phyloP scores from a whole-genome alignment of 2,888 invertebrate species.

The Plemyria rubiginata region DNA sequence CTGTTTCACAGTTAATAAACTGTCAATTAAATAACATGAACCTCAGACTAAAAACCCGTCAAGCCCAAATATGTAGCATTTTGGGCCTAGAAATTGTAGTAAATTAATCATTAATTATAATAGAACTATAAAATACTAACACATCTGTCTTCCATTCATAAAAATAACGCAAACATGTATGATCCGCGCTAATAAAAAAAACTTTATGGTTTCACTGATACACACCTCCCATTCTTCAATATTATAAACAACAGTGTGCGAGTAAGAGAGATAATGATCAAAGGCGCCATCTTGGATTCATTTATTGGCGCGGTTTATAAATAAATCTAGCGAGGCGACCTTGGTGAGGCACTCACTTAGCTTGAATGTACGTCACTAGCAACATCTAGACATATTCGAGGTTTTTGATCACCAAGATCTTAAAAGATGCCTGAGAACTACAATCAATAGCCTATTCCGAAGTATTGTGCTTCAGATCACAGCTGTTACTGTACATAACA shows the following conservation, averaged over 20 bases:
- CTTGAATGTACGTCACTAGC: too few species aligned
- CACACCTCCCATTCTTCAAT: too few species aligned
- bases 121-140: slow-evolving; percentile 11
- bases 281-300: too few species aligned
- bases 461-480: neutral
- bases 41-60: neutral
- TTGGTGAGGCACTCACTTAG: too few species aligned
- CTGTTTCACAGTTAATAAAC: slow-evolving; percentile 6
- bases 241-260: too few species aligned
- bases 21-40: slow-evolving; percentile 6
- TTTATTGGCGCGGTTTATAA: neutral
- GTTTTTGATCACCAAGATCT: too few species aligned
- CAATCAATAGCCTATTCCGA: neutral
- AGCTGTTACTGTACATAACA: slow-evolving; percentile 11
- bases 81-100: neutral
- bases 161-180: slow-evolving; percentile 1
- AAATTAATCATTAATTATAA: slow-evolving; percentile 1
- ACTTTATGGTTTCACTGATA: too few species aligned
- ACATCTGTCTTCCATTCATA: slow-evolving; percentile 25
- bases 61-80: neutral
- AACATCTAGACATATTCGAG: too few species aligned
- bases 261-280: too few species aligned
- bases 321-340: slow-evolving; percentile 2
- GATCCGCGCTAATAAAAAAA: neutral
- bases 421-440: neutral